Percentiles rank a stretch among this genome's conserved stretches.
Conservation (phyloP, 2,888 invertebrate genomes). For the Lithophane ornitopus region DNA sequence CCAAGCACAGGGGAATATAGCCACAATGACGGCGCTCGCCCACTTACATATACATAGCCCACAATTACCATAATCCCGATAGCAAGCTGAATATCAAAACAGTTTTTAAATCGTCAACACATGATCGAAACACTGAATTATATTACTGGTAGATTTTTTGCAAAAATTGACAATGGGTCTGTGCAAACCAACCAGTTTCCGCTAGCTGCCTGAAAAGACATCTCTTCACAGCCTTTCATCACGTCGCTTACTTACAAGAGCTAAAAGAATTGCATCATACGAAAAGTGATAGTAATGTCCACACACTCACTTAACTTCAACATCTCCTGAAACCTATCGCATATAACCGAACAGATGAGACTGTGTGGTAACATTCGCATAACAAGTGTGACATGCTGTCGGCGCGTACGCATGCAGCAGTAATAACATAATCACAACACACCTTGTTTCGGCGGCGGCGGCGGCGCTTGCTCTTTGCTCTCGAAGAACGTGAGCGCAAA, state of each 20-base stretch:
- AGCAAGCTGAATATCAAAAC: constrained; percentile 55
- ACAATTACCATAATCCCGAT: constrained; percentile 51
- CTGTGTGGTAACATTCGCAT: constrained; percentile 60
- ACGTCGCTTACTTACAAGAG: neutral
- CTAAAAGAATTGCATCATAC: constrained; percentile 32
- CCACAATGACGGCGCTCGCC: constrained; percentile 23
- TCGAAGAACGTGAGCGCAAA: constrained; percentile 96
- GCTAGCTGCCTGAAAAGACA: neutral
- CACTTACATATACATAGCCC: constrained; percentile 45
- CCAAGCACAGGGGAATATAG: constrained; percentile 9
- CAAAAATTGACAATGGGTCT: neutral
- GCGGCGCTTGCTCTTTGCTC: constrained; percentile 89
- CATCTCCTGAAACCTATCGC: constrained; percentile 20
- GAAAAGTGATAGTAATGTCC: constrained; percentile 13
- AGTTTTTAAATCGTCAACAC: constrained; percentile 35
- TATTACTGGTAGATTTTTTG: constrained; percentile 17
- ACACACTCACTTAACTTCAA: constrained; percentile 18
- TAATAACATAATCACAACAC: constrained; percentile 69
- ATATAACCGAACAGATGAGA: constrained; percentile 16
- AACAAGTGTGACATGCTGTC: constrained; percentile 36
- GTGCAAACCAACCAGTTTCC: constrained; percentile 10
- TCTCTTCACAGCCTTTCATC: neutral
- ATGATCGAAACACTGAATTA: constrained; percentile 37
- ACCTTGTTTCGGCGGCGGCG: constrained; percentile 84
- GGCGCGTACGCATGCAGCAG: constrained; percentile 56